Evolutionary conservation across 2,888 invertebrate species (phyloP).

Genomic region (Chironomus tentans): DNA sequence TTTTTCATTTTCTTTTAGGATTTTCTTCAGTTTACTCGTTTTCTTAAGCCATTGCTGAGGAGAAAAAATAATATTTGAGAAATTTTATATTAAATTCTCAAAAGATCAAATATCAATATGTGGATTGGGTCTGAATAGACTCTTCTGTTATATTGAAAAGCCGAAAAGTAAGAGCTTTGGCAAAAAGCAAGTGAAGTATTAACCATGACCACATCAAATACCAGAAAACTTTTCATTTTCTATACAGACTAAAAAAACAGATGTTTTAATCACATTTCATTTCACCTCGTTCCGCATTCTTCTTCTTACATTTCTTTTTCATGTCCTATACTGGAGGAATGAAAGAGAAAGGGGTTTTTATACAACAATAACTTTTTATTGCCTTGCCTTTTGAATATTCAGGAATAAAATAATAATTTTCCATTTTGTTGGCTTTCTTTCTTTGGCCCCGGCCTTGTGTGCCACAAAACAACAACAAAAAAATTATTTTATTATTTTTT

Average conservation of each 20-base stretch:
- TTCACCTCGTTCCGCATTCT: background rate
- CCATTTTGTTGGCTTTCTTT: constrained; percentile 18
- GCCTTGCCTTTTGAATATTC: constrained; percentile 18
- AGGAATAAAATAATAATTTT: constrained; percentile 20
- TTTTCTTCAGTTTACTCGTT: no score
- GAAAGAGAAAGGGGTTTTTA: background rate
- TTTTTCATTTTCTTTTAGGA: no score
- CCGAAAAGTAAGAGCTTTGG: no score
- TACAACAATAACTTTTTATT: background rate
- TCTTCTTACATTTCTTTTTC: background rate
- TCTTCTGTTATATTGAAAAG: no score
- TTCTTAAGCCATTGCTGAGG: no score
- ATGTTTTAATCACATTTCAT: background rate
- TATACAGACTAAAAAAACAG: background rate
- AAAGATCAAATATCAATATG: no score
- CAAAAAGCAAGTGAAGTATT: background rate
- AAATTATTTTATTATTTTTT: background rate
- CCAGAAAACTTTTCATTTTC: background rate
- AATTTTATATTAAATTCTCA: no score
- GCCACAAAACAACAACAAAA: background rate
- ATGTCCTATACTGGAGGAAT: background rate
- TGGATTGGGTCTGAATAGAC: no score
- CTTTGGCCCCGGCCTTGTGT: background rate
- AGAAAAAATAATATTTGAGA: no score
- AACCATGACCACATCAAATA: background rate